Percentiles rank a stretch among this genome's conserved stretches.
These are phyloP conservation scores for Augochlora pura DNA, from an alignment of 1,140 invertebrate species.

Conservation along the genomic window DNA sequence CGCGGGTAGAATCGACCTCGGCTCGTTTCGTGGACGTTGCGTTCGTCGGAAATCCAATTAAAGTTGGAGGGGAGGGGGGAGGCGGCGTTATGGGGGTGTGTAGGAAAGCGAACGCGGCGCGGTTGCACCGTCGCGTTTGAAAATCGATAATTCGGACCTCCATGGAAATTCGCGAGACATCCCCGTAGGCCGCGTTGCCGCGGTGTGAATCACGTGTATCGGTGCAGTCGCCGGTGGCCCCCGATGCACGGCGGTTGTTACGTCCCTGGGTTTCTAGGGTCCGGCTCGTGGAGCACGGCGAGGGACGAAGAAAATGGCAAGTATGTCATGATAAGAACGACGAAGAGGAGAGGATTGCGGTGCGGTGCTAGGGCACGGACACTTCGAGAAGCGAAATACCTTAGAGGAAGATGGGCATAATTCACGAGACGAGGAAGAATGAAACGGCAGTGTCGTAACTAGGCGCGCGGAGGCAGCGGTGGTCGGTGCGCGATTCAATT, in stretches of 20 bases:
- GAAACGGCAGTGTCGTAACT: slow-evolving; percentile 31
- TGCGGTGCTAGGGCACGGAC: slow-evolving; percentile 26
- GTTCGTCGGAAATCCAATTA: background rate
- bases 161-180: slow-evolving; percentile 21
- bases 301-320: slow-evolving; percentile 19
- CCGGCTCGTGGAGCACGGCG: background rate
- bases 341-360: slow-evolving; percentile 32
- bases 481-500: background rate
- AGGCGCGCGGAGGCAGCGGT: background rate
- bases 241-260: slow-evolving; percentile 10
- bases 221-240: too few relatives aligned
- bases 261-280: slow-evolving; percentile 34
- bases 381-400: slow-evolving; percentile 28
- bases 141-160: slow-evolving; percentile 52
- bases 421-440: slow-evolving; percentile 36
- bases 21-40: too few relatives aligned
- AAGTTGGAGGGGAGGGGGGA: background rate
- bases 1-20: too few relatives aligned
- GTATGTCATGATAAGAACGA: slow-evolving; percentile 25
- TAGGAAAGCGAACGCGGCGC: slow-evolving; percentile 3
- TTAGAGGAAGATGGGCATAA: slow-evolving; percentile 46
- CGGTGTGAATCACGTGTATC: slow-evolving; percentile 30
- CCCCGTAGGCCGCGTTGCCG: slow-evolving; percentile 8
- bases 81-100: background rate
- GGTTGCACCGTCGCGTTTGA: background rate